Evolutionary conservation across 2,888 invertebrate genomes (phyloP).

Genomic region (Polymixis lichenea): DNA sequence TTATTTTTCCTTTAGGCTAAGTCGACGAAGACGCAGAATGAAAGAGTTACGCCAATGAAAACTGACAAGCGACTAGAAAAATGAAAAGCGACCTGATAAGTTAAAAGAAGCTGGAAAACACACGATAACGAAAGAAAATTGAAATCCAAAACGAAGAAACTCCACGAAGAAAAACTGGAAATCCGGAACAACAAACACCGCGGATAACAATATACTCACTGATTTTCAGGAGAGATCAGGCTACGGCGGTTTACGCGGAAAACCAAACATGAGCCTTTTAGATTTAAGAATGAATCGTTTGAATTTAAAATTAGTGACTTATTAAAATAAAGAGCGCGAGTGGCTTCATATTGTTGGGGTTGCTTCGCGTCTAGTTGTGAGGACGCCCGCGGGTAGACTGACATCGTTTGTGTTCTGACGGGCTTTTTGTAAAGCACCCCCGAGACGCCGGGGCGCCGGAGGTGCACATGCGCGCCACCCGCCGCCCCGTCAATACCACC

Average conservation of each 20-base stretch:
- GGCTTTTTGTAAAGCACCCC: conserved; percentile 83
- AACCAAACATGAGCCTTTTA: conserved; percentile 78
- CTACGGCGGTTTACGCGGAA: conserved; percentile 78
- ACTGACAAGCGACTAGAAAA: background rate
- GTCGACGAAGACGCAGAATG: conserved; percentile 5
- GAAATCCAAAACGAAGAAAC: conserved; percentile 5
- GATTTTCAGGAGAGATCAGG: conserved; percentile 73
- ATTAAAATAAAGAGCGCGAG: conserved; percentile 71
- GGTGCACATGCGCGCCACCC: conserved; percentile 86
- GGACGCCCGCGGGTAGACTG: conserved; percentile 83
- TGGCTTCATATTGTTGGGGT: conserved; percentile 59
- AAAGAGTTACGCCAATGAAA: conserved; percentile 28
- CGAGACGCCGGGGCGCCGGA: conserved; percentile 88
- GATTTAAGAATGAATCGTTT: conserved; percentile 41
- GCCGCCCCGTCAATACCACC: conserved; percentile 87
- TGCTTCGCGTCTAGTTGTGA: conserved; percentile 74
- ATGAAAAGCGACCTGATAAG: background rate
- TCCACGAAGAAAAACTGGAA: conserved; percentile 19
- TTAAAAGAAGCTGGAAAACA: background rate
- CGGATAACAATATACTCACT: conserved; percentile 75
- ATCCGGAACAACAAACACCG: conserved; percentile 48
- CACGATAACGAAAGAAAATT: background rate
- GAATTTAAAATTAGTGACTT: conserved; percentile 61
- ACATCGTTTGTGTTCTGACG: conserved; percentile 79
- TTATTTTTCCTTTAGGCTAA: conserved; percentile 19